Conservation (phyloP, 2,113 vertebrate species). For the Phocoena phocoena region DNA sequence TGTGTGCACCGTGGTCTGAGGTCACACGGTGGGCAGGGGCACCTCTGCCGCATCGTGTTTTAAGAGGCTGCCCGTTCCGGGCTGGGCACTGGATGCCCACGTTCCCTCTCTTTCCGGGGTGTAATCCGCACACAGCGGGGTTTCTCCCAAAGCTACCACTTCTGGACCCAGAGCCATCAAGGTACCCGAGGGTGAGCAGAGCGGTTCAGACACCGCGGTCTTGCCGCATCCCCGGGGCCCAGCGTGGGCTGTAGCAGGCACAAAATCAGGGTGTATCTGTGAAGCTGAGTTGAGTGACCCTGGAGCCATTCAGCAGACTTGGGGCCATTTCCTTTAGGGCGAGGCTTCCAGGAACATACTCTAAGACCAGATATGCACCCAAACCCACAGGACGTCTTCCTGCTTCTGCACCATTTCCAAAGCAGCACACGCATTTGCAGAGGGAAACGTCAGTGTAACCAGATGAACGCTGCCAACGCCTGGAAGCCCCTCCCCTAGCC, state of each 20-base stretch:
- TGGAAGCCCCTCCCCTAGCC: rapidly evolving
- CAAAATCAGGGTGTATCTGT: background rate
- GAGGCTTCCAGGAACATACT: background rate
- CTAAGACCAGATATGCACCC: background rate
- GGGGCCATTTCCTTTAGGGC: background rate
- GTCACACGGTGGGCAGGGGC: rapidly evolving
- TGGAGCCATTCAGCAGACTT: background rate
- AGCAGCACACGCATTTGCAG: background rate
- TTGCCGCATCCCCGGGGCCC: rapidly evolving
- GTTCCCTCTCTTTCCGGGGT: background rate
- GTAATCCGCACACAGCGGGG: background rate
- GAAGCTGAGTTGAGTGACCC: background rate
- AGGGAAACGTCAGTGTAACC: background rate
- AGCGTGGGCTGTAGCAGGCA: background rate
- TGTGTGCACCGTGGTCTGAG: background rate
- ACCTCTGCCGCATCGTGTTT: background rate
- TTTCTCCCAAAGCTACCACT: background rate
- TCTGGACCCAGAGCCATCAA: background rate
- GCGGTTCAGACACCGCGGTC: rapidly evolving
- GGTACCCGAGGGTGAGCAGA: too few species aligned
- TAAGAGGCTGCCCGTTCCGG: background rate
- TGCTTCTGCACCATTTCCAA: background rate
- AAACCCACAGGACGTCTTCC: background rate
- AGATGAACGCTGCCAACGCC: background rate
- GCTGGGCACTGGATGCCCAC: too few species aligned